A percentile compares a stretch with the other conserved stretches of the same genome.
phyloP scores from a whole-genome alignment of 2,888 invertebrate species.

The Melieria omissa region DNA sequence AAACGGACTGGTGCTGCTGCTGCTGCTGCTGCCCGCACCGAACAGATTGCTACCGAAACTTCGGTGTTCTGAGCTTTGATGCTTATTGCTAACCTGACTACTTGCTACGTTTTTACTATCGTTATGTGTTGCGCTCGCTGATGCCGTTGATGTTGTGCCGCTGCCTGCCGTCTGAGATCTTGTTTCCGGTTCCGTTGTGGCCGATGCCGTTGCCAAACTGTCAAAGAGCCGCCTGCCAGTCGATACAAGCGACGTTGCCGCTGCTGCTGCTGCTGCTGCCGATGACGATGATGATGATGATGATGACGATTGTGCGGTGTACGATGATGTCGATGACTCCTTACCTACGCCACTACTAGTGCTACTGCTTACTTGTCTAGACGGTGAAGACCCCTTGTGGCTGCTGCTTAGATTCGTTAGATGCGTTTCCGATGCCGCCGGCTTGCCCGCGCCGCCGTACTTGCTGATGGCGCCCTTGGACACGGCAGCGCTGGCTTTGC shows the following conservation, averaged over 20 bases:
- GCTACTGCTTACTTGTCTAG: slow-evolving; percentile 55
- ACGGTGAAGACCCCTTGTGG: slow-evolving; percentile 58
- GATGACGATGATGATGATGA: slow-evolving; percentile 46
- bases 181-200: slow-evolving; percentile 42
- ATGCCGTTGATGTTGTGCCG: slow-evolving; percentile 47
- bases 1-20: slow-evolving; percentile 42
- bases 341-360: slow-evolving; percentile 38
- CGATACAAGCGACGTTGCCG: slow-evolving; percentile 56
- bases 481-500: slow-evolving; percentile 48
- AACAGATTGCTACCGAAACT: slow-evolving; percentile 58
- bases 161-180: slow-evolving; percentile 53
- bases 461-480: slow-evolving; percentile 56
- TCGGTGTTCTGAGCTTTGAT: slow-evolving; percentile 61
- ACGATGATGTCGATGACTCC: slow-evolving; percentile 42
- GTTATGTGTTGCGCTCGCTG: slow-evolving; percentile 53
- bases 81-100: slow-evolving; percentile 56
- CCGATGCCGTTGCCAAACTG: slow-evolving; percentile 55
- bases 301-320: slow-evolving; percentile 43
- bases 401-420: slow-evolving; percentile 44
- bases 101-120: slow-evolving; percentile 58
- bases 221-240: slow-evolving; percentile 60
- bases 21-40: slow-evolving; percentile 39
- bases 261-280: slow-evolving; percentile 48
- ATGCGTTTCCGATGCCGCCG: slow-evolving; percentile 46
- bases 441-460: slow-evolving; percentile 48